phyloP scores from a whole-genome alignment of 2,797 vertebrate species.

The Malacoctenus gilli region DNA sequence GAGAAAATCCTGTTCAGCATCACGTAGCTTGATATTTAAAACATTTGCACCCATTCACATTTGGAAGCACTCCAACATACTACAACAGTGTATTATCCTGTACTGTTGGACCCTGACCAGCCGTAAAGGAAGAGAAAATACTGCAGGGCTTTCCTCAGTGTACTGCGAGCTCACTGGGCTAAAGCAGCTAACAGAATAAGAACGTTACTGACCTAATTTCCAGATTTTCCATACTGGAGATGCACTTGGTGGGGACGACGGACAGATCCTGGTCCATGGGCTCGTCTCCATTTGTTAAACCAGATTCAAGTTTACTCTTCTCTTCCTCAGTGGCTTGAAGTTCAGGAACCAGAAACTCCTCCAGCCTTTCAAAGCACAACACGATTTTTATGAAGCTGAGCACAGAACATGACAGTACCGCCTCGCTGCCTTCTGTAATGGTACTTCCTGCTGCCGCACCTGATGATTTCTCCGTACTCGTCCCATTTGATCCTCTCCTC shows the following conservation, averaged over 20 bases:
- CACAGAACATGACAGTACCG: background rate
- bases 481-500: slow-evolving; percentile 99
- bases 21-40: slow-evolving; percentile 5
- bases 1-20: slow-evolving; percentile 4
- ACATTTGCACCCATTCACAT: slow-evolving; percentile 11
- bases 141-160: no score
- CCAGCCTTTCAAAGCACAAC: slow-evolving; percentile 82
- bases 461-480: slow-evolving; percentile 98
- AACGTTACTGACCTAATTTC: slow-evolving; percentile 91
- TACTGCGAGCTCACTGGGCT: no score
- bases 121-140: background rate
- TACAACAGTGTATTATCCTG: background rate
- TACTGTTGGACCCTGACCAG: slow-evolving; percentile 8
- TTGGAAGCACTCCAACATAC: slow-evolving; percentile 19
- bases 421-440: background rate
- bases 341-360: slow-evolving; percentile 98
- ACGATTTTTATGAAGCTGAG: background rate
- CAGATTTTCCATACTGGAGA: slow-evolving; percentile 90
- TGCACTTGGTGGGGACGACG: slow-evolving; percentile 96
- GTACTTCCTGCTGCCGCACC: slow-evolving; percentile 73
- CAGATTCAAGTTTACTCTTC: slow-evolving; percentile 94
- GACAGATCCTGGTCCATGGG: slow-evolving; percentile 98
- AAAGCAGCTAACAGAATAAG: no score
- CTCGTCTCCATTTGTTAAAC: slow-evolving; percentile 94
- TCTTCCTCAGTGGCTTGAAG: slow-evolving; percentile 98